Base-by-base conservation (phyloP, 2,113 vertebrate genomes). In the Calyptommatus sinebrachiatus region DNA sequence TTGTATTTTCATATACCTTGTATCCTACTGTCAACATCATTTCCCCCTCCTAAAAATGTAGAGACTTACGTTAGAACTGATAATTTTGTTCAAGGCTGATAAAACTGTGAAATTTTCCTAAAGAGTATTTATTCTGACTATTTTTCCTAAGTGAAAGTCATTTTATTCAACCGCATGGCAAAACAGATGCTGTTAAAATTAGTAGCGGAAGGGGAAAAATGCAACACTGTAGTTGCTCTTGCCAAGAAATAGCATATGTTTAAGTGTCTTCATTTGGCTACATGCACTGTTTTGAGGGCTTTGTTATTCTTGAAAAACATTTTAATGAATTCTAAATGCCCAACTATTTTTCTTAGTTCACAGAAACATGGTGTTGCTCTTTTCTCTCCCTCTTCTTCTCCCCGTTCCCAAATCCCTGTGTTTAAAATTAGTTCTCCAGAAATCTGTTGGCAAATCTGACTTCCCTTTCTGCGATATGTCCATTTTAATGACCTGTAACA, bases 401-500 rank as follows among this genome's bases (percentile, higher is more conserved):
- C 11, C 78, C 22, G 11, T 22, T 88, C 88, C 12, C 50, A 53
- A 53, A 53, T 53, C 50, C 77, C 77, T 21, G 8, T 88, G 78
- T 35, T 68, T 7, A 66, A 85, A 87, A 31, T 74, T 1, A 0
- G 48, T 73, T 75, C 78, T 41, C 79, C 68, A 41, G 26, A 86
- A 57, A 78, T 20, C 65, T 60, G 70, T 20, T 35, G 0, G 67
- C 77, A 83, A 83, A 76, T 66, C 75, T 78, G 0, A 0, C 79
- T 73, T 83, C 61, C 57, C 71, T 85, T 71, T 35, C 77, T 85
- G 46, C 57, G 82, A 77, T 87, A 79, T 90, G 71, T 85, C 74
- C 70, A 4, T 65, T 81, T 88, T 78, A 86, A 86, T 81, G 71
- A 63, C 46, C 9, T 81, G 46, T 81, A 77, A 45, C 75, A 57